phyloP scores from a whole-genome alignment of 2,888 invertebrate species.

The Orthosia incerta region DNA sequence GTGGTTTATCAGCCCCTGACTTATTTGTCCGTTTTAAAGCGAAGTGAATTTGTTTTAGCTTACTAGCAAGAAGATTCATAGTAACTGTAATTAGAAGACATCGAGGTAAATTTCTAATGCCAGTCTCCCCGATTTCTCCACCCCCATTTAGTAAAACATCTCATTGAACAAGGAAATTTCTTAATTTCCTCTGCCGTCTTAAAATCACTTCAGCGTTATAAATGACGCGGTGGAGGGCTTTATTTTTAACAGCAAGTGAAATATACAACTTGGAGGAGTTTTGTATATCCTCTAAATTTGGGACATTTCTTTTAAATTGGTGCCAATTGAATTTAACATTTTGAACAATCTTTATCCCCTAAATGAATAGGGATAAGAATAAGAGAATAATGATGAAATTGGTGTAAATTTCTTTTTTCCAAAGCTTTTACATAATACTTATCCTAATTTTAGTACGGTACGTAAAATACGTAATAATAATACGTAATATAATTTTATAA shows the following conservation, averaged over 20 bases:
- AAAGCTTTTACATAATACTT: too few species aligned
- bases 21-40: neutral
- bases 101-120: slow-evolving; percentile 21
- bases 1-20: neutral
- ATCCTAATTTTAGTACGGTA: too few species aligned
- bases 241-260: slow-evolving; percentile 32
- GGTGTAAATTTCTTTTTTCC: neutral
- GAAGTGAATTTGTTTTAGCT: neutral
- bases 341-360: too few species aligned
- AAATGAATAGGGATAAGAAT: too few species aligned
- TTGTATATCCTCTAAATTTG: neutral
- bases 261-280: slow-evolving; percentile 7
- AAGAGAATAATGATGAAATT: too few species aligned
- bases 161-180: slow-evolving; percentile 58
- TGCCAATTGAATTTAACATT: neutral
- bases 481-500: too few species aligned
- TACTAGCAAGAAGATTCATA: neutral
- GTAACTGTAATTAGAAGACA: slow-evolving; percentile 11
- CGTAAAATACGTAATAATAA: too few species aligned
- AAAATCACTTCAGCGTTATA: slow-evolving; percentile 47
- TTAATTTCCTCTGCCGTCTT: slow-evolving; percentile 64
- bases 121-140: slow-evolving; percentile 2
- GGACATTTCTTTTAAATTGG: neutral
- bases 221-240: slow-evolving; percentile 34
- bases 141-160: slow-evolving; percentile 42